Evolutionary conservation across 2,113 vertebrate genomes (phyloP), one percentile per base, ranked within the genome.

Genomic region (Microcebus tavaratra): DNA sequence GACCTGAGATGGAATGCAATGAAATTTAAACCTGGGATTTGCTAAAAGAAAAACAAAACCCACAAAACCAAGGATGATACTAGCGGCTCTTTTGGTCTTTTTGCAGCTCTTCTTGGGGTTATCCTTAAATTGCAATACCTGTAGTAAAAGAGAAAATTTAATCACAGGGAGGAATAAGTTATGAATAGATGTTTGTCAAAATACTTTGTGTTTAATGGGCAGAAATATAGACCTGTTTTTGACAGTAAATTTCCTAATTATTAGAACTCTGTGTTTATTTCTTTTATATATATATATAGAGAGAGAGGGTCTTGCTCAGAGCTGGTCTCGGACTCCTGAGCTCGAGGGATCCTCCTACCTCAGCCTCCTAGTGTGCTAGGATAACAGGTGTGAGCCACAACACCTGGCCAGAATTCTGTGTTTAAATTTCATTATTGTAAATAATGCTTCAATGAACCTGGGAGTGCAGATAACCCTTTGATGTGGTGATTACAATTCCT

Each of bases 1-100:
- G 80, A 90, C 79, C 13, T 70, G 48, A 92, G 39, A 42, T 80
- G 36, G 39, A 90, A 93, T 48, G 14, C 34, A 91, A 76, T 82
- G 59, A 81, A 88, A 95, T 91, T 91, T 93, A 81, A 70, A 72
- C n/a, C 39, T 81, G 50, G 23, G 13, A 65, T 95, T 90, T 90
- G 11, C 39, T 79, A 23, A 73, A 88, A 72, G 87, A 76, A 79
- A 53, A 10, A 27, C 4, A 31, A 76, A 48, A 59, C 50, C 50
- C 50, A 55, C 53, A 27, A 61, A 27, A 63, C 53, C 73, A 45
- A 9, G 48, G 29, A 18, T 39, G 39, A 55, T 42, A 57, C 2
- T 34, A 55, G 50, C 91, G 39, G 9, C 10, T 73, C 45, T 57
- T 83, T 65, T 29, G 34, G 18, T 42, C 25, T 18, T 61, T 80